These are phyloP conservation scores for Yponomeuta plumbellus DNA, from an alignment of 2,888 invertebrate genomes.

Conservation along the genomic window DNA sequence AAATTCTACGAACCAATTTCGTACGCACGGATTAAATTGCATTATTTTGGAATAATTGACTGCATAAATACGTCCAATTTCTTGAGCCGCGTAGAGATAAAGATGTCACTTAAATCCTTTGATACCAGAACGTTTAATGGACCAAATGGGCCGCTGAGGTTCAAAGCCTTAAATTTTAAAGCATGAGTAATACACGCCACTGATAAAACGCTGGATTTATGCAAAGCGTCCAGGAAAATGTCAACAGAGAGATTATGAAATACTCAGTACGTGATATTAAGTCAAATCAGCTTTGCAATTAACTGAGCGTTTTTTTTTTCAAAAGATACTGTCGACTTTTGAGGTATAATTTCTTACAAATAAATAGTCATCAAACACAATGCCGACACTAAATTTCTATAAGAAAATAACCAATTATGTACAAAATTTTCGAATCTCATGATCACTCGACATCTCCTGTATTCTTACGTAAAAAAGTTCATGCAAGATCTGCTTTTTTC, in stretches of 20 bases:
- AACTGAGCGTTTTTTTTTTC: neutral
- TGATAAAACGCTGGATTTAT: constrained; percentile 4
- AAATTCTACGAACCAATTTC: constrained; percentile 6
- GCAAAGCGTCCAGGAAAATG: constrained; percentile 1
- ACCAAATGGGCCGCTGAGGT: constrained; percentile 6
- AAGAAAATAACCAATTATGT: no score
- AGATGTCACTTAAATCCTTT: constrained; percentile 12
- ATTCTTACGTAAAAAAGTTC: neutral
- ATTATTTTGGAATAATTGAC: neutral
- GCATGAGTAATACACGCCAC: constrained; percentile 1
- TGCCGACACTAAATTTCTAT: neutral
- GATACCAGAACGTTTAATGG: neutral
- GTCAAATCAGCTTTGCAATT: neutral
- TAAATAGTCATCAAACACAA: neutral
- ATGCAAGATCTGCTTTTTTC: constrained; percentile 8
- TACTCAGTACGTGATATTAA: neutral
- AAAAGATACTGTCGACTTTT: no score
- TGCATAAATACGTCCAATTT: constrained; percentile 4
- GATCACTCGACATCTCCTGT: neutral
- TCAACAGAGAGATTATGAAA: neutral
- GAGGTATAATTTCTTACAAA: no score
- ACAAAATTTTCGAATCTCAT: no score
- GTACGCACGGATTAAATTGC: neutral
- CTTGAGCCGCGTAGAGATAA: constrained; percentile 5
- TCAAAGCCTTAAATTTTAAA: neutral